Evolutionary conservation across 2,113 vertebrate species (phyloP).

Genomic region (Coryphaenoides rupestris): DNA sequence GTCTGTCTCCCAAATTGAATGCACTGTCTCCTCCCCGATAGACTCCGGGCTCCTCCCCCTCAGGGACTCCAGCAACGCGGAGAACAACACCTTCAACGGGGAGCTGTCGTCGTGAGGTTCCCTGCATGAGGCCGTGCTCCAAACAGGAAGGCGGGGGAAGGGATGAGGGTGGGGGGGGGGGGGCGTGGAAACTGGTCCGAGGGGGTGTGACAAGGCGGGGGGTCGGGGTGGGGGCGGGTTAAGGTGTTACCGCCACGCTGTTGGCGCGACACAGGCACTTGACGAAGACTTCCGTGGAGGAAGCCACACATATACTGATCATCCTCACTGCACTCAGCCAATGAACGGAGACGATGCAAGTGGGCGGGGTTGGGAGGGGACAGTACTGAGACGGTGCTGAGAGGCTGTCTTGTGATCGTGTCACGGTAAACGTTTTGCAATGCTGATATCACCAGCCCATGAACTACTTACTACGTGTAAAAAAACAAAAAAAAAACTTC

Average conservation of each 20-base stretch:
- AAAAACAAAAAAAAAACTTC: too few species aligned
- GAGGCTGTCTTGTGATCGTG: conserved; percentile 47
- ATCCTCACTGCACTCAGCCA: conserved; percentile 42
- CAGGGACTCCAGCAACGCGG: conserved; percentile 70
- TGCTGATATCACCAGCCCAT: conserved; percentile 65
- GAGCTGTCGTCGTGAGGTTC: conserved; percentile 70
- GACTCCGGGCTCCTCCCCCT: conserved; percentile 58
- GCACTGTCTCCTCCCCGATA: conserved; percentile 67
- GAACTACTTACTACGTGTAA: too few species aligned
- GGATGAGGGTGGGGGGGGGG: neutral
- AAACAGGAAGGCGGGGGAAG: neutral
- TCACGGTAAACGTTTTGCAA: conserved; percentile 33
- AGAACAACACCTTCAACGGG: conserved; percentile 79
- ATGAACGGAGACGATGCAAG: conserved; percentile 39
- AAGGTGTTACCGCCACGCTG: neutral
- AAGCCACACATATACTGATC: too few species aligned
- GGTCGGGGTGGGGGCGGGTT: neutral
- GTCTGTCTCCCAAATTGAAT: conserved; percentile 44
- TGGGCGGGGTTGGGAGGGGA: conserved; percentile 22
- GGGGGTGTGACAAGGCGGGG: too few species aligned
- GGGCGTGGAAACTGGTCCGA: neutral
- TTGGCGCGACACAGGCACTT: too few species aligned
- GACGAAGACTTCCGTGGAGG: too few species aligned
- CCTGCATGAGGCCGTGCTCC: conserved; percentile 5
- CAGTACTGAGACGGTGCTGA: too few species aligned